Conservation (phyloP, 2,797 vertebrate genomes). For the Eremophila alpestris region DNA sequence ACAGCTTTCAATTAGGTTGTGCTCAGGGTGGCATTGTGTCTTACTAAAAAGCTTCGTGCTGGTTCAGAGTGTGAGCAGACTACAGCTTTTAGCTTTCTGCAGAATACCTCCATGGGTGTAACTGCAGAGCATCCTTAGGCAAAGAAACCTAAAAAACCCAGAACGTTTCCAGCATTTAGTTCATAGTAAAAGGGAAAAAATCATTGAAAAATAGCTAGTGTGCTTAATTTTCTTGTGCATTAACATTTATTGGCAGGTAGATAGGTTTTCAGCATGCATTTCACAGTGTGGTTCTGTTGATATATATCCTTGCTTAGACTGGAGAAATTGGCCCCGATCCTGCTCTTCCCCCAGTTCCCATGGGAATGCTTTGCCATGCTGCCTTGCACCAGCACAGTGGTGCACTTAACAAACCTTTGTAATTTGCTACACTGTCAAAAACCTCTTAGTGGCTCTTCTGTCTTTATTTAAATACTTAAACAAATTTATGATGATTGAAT, state of each 20-base stretch:
- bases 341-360: background rate
- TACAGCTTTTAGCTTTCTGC: background rate
- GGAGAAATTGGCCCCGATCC: background rate
- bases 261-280: background rate
- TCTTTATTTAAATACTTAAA: background rate
- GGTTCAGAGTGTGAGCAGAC: background rate
- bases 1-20: background rate
- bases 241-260: background rate
- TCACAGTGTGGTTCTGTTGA: background rate
- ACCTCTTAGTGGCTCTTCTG: background rate
- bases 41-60: background rate
- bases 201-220: background rate
- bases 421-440: background rate
- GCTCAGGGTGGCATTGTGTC: background rate
- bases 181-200: background rate
- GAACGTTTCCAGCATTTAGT: background rate
- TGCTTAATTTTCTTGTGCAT: background rate
- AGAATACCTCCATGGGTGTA: background rate
- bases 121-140: background rate
- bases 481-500: background rate
- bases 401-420: background rate
- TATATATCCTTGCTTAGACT: background rate
- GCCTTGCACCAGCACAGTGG: background rate
- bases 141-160: background rate
- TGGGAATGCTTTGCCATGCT: fast-evolving